Percentiles rank a stretch among this genome's conserved stretches.
phyloP scores from a whole-genome alignment of 2,888 invertebrate genomes.

The Anthrax anthrax region DNA sequence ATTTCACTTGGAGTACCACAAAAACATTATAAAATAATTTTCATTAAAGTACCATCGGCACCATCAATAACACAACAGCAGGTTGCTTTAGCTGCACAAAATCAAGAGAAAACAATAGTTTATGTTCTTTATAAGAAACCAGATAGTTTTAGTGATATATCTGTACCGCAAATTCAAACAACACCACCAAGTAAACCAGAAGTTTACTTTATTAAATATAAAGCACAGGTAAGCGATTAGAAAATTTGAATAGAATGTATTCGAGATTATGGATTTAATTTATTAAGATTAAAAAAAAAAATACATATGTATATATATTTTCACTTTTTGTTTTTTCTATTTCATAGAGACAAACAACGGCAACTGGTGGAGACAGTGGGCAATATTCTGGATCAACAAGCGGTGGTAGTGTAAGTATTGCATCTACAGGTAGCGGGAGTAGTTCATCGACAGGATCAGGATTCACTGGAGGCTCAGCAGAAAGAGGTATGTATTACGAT shows the following conservation, averaged over 20 bases:
- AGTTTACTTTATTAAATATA: conserved; percentile 62
- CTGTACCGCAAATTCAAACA: conserved; percentile 60
- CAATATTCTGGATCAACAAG: not conserved
- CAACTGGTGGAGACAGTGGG: not conserved
- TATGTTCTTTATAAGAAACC: conserved; percentile 82
- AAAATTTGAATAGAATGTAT: not conserved
- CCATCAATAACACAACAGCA: conserved; percentile 69
- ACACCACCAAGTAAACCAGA: conserved; percentile 79
- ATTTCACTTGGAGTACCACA: conserved; percentile 54
- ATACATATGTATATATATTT: too few species aligned
- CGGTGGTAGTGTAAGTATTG: conserved; percentile 10
- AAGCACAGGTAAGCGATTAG: conserved; percentile 34
- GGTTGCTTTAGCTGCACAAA: conserved; percentile 64
- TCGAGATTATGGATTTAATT: too few species aligned
- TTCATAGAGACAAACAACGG: not conserved
- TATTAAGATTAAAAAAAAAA: too few species aligned
- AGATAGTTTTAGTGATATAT: conserved; percentile 68
- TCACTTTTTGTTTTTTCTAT: not conserved
- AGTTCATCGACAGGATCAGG: not conserved
- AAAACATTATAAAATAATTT: conserved; percentile 85
- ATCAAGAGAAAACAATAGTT: conserved; percentile 77
- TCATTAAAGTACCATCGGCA: conserved; percentile 79
- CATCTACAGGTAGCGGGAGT: conserved; percentile 3
- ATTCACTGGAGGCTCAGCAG: conserved; percentile 6
- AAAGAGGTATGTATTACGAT: not conserved